phyloP scores from a whole-genome alignment of 1,140 invertebrate species.

The Papilio machaon region DNA sequence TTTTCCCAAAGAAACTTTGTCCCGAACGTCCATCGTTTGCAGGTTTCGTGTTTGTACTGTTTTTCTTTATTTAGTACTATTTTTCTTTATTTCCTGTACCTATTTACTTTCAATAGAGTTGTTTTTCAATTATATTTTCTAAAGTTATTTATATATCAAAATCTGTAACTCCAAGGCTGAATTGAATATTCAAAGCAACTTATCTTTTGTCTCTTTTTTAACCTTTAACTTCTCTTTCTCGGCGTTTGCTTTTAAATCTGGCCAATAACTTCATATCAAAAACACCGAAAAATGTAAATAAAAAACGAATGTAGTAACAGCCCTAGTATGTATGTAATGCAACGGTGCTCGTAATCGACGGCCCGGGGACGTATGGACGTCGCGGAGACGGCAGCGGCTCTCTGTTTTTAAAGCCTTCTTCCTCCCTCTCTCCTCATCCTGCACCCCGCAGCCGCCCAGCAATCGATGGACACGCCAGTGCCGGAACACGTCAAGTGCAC shows the following conservation, averaged over 20 bases:
- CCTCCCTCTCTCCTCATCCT: constrained; percentile 45
- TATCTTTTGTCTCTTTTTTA: neutral
- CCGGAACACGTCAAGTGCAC: constrained; percentile 67
- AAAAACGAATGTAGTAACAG: constrained; percentile 3
- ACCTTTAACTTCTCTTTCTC: no score
- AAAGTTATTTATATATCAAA: neutral
- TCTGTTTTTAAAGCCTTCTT: constrained; percentile 77
- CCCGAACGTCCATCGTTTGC: constrained; percentile 28
- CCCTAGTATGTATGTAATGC: constrained; percentile 60
- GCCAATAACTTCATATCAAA: no score
- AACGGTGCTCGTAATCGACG: constrained; percentile 68
- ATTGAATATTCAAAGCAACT: neutral
- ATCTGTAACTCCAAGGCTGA: neutral
- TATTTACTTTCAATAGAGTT: constrained; percentile 8
- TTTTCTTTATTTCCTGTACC: neutral
- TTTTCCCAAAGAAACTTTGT: constrained; percentile 48
- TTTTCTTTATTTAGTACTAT: constrained; percentile 22
- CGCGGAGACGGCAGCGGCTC: constrained; percentile 67
- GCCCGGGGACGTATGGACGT: constrained; percentile 75
- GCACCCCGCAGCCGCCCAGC: constrained; percentile 49
- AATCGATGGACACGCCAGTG: constrained; percentile 73
- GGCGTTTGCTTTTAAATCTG: no score
- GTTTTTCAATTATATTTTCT: neutral
- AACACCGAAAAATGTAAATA: neutral
- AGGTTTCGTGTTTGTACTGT: constrained; percentile 26